These are phyloP conservation scores for Sinella curviseta DNA, from an alignment of 1,140 invertebrate genomes.

Conservation along the genomic window DNA sequence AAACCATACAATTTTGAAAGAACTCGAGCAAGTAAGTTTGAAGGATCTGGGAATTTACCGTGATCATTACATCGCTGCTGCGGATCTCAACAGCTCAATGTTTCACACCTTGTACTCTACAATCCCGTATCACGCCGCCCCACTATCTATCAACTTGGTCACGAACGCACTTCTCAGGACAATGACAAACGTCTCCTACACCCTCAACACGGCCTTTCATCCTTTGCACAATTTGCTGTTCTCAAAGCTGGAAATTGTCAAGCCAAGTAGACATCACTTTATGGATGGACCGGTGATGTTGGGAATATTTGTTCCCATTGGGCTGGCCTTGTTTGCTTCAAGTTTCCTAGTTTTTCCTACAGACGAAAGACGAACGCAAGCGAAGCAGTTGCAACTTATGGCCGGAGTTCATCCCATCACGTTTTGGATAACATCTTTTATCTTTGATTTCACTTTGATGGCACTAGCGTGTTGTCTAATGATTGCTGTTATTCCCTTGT, in stretches of 20 bases:
- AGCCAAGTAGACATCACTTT: slow-evolving; percentile 44
- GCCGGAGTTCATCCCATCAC: slow-evolving; percentile 71
- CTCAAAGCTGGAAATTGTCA: slow-evolving; percentile 53
- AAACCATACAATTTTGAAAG: not conserved
- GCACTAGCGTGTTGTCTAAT: slow-evolving; percentile 60
- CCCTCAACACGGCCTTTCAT: slow-evolving; percentile 64
- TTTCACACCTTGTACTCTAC: slow-evolving; percentile 56
- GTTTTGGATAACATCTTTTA: slow-evolving; percentile 69
- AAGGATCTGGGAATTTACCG: slow-evolving; percentile 23
- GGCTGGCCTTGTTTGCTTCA: slow-evolving; percentile 66
- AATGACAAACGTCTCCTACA: slow-evolving; percentile 54
- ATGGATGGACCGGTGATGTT: slow-evolving; percentile 38
- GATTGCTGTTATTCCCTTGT: slow-evolving; percentile 13
- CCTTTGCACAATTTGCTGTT: slow-evolving; percentile 61
- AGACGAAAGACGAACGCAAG: slow-evolving; percentile 61
- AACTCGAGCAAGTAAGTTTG: not conserved
- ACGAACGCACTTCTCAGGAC: slow-evolving; percentile 61
- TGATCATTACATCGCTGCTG: slow-evolving; percentile 43
- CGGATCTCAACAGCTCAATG: slow-evolving; percentile 28
- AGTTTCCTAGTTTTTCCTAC: slow-evolving; percentile 73
- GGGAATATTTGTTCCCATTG: slow-evolving; percentile 51
- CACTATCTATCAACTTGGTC: slow-evolving; percentile 62
- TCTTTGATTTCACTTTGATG: slow-evolving; percentile 73
- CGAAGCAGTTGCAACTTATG: slow-evolving; percentile 72
- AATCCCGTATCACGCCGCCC: slow-evolving; percentile 67